Evolutionary conservation across 92 coral and sea anemone genomes (phyloP).

Genomic region (Diadumene lineata): DNA sequence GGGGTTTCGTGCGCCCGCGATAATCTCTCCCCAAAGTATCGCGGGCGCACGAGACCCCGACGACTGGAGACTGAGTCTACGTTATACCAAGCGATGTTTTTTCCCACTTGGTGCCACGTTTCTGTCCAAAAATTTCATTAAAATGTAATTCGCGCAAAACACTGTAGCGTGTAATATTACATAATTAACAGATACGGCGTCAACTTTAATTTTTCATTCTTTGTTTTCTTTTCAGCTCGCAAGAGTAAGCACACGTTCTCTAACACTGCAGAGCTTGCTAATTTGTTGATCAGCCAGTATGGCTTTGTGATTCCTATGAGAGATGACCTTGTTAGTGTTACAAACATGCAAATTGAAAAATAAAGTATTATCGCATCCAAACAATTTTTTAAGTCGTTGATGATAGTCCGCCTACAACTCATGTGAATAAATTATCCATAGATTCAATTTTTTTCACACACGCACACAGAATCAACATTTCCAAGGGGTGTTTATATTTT

Average conservation of each 20-base stretch:
- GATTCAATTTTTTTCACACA: too few species aligned
- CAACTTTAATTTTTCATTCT: not conserved
- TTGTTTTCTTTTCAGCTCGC: slow-evolving; percentile 13
- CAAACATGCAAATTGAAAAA: not conserved
- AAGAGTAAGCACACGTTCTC: slow-evolving; percentile 6
- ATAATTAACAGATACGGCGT: not conserved
- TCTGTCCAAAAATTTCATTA: too few species aligned
- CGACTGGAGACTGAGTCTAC: too few species aligned
- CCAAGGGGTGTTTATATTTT: too few species aligned
- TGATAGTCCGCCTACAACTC: not conserved
- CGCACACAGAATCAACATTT: too few species aligned
- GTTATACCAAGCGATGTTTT: too few species aligned
- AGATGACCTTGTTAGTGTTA: not conserved
- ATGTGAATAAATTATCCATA: not conserved
- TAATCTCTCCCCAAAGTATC: too few species aligned
- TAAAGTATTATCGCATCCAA: not conserved
- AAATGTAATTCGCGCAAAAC: not conserved
- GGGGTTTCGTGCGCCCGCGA: too few species aligned
- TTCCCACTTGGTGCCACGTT: too few species aligned
- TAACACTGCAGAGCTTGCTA: not conserved
- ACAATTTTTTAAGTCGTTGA: not conserved
- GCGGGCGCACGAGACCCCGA: too few species aligned
- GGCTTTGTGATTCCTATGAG: not conserved
- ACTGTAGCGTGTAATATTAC: not conserved
- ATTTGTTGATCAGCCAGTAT: not conserved